These are phyloP conservation scores for Rhabdophis nuchalis DNA, from an alignment of 2,797 vertebrate genomes.

Conservation along the genomic window DNA sequence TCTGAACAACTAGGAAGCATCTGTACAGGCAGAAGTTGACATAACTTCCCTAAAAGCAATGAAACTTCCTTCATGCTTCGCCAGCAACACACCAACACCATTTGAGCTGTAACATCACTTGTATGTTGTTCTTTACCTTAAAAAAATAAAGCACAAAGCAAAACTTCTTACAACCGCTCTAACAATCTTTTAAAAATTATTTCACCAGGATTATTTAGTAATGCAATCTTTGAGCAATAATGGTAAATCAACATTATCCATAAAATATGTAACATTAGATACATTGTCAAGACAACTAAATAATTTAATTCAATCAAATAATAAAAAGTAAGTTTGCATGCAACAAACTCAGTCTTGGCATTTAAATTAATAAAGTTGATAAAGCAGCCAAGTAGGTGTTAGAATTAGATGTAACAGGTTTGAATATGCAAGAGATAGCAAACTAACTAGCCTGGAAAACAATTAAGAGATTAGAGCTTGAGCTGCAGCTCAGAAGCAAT, in stretches of 20 bases:
- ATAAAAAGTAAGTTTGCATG: background rate
- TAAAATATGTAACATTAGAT: background rate
- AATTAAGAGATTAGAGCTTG: background rate
- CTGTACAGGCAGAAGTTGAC: conserved; percentile 80
- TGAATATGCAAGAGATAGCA: background rate
- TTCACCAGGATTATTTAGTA: background rate
- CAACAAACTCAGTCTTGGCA: background rate
- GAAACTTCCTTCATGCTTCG: conserved; percentile 96
- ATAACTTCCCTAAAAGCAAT: conserved; percentile 87
- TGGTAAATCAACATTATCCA: background rate
- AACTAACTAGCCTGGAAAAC: background rate
- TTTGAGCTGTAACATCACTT: conserved; percentile 91
- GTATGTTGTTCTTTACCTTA: conserved; percentile 69
- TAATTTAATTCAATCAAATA: background rate
- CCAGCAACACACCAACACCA: conserved; percentile 97
- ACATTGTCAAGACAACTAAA: background rate
- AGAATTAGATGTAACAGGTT: background rate
- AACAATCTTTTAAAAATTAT: background rate
- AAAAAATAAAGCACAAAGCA: background rate
- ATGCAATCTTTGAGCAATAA: background rate
- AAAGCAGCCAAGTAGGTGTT: background rate
- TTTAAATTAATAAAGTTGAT: background rate
- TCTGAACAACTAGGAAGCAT: conserved; percentile 42
- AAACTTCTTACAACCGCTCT: background rate
- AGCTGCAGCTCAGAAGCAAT: background rate